Evolutionary conservation across 2,797 vertebrate genomes (phyloP).

Genomic region (Ptychadena robeensis): DNA sequence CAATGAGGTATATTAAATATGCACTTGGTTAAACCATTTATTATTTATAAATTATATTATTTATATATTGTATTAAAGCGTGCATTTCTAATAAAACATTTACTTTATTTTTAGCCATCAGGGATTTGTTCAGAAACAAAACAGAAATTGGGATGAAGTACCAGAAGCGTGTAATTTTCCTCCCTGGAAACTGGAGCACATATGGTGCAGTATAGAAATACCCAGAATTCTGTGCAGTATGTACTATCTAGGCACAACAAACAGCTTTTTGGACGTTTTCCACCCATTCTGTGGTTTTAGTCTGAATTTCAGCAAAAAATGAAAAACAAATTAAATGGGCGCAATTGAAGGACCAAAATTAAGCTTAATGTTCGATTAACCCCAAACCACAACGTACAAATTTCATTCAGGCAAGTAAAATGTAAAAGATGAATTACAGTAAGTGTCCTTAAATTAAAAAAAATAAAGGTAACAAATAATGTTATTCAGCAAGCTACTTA

Average conservation of each 20-base stretch:
- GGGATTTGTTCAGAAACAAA: background rate
- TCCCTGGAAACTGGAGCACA: conserved; percentile 17
- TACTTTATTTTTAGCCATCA: background rate
- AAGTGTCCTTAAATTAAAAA: no score
- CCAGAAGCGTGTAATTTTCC: conserved; percentile 11
- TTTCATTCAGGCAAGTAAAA: no score
- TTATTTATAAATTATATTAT: background rate
- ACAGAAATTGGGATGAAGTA: background rate
- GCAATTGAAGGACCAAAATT: background rate
- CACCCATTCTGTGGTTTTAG: conserved; percentile 15
- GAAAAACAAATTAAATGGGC: background rate
- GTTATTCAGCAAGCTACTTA: no score
- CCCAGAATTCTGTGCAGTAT: conserved; percentile 24
- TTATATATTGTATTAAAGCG: background rate
- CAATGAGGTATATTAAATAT: background rate
- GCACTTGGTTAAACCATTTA: background rate
- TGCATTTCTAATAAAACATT: background rate
- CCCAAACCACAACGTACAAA: no score
- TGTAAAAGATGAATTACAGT: no score
- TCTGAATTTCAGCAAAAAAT: background rate
- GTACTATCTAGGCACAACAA: conserved; percentile 26
- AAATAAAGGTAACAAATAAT: no score
- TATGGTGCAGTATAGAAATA: conserved; percentile 18
- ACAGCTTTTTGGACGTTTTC: conserved; percentile 22
- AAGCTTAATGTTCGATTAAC: no score